Base-by-base conservation (phyloP, 1,140 invertebrate species). In the Muscidifurax raptorellus region DNA sequence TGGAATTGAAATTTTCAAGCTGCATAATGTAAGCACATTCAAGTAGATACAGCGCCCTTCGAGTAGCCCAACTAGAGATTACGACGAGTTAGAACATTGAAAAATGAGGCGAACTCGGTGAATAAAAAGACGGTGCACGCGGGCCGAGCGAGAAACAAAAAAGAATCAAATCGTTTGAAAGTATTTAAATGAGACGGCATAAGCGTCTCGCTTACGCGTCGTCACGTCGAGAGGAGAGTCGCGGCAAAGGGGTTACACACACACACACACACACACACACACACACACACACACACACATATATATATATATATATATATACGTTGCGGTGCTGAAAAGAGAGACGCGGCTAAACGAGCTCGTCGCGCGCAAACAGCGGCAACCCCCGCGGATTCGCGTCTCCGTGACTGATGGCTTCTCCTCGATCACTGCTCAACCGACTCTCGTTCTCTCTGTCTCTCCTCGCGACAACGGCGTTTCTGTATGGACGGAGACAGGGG, bases 391-490 rank as follows among this genome's bases (percentile, higher is more conserved):
- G 87, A 90, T 89, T 90, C 87, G 84, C 86, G 89, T 87, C 88
- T 78, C 79, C 76, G 86, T 92, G 91, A 93, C 89, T 91, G 90
- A 93, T 93, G 91, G 88, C 89, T 89, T 85, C 88, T 91, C 89
- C 86, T 91, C 90, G 88, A 92, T 92, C 91, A 91, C 89, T 83
- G 87, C 76, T 87, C 84, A 84, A 82, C 77, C 88, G 88, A 89
- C 89, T 87, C 88, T 47, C 47, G 5, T 4, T 76, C 74, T 76
- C 67, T 67, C 75, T 80, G n/a, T 69, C 74, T 78, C 52, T 18
- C n/a, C 44, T 13, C 44, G 44, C 44, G 44, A 18, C 44, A 10
- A 47, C 13, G 5, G 15, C 44, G 15, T 36, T 69, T 74, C 59
- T 59, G 27, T 25, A 80, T 25, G 69, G 52, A 32, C 76, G n/a